Evolutionary conservation across 1,140 invertebrate genomes (phyloP).

Genomic region (Cardiocondyla obscurior): DNA sequence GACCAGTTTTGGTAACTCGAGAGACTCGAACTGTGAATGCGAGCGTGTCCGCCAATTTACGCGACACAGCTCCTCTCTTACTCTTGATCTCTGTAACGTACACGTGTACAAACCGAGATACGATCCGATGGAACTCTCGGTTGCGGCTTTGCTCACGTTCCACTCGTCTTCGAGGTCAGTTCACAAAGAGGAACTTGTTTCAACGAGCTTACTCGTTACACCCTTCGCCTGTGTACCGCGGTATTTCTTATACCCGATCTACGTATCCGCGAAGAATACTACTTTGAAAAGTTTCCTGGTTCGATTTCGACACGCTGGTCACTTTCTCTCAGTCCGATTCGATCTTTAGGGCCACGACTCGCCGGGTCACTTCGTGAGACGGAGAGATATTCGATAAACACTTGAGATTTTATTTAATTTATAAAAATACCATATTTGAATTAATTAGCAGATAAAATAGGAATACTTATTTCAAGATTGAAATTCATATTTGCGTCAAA

Average conservation of each 20-base stretch:
- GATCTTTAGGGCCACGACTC: no score
- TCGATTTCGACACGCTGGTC: not conserved
- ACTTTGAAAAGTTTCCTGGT: conserved; percentile 44
- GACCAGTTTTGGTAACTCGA: conserved; percentile 17
- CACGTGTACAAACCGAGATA: conserved; percentile 9
- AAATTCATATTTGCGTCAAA: not conserved
- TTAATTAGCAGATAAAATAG: not conserved
- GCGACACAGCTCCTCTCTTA: not conserved
- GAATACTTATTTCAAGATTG: not conserved
- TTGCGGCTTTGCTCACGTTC: not conserved
- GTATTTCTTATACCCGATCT: conserved; percentile 59
- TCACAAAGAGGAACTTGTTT: conserved; percentile 70
- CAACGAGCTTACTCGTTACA: conserved; percentile 60
- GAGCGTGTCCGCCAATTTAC: conserved; percentile 25
- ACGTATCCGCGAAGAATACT: conserved; percentile 28
- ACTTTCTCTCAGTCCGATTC: not conserved
- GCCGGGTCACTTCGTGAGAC: not conserved
- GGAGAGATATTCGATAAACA: conserved; percentile 8
- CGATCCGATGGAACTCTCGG: not conserved
- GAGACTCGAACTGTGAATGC: not conserved
- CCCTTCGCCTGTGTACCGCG: conserved; percentile 19
- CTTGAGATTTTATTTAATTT: not conserved
- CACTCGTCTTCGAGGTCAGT: conserved; percentile 61
- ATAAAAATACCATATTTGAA: no score
- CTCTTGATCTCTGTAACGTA: not conserved